Evolutionary conservation across 2,888 invertebrate genomes (phyloP), one percentile per base, ranked within the genome.

Genomic region (Trissoscelio sp.): DNA sequence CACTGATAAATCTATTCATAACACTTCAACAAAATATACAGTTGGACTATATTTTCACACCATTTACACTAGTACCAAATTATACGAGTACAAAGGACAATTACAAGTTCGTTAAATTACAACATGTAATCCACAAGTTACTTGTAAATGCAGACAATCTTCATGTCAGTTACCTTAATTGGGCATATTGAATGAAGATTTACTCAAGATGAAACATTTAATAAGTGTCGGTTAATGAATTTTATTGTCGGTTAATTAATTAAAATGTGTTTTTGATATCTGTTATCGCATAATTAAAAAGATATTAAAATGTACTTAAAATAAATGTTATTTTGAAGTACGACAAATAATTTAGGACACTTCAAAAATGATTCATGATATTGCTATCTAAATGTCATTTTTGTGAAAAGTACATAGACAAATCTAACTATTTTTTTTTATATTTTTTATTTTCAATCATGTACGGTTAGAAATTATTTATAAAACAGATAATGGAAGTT

Each of bases 11-110:
- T 69, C 79, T 79, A 79, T 79, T 79, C 79, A 73, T 73, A 73
- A 79, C 73, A 79, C 79, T 79, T 79, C 79, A 79, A 73, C 79
- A 73, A 79, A 79, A 79, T 74, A 79, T 79, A 79, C 79, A 73
- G 28, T 67, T 67, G 60, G 42, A 69, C 69, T 74, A 57, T 57
- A 37, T 44, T 73, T 62, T 58, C 67, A 79, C 67, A 79, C 67
- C 44, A 55, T 79, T 60, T 67, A 73, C 60, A 67, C 67, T 73
- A 79, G 39, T 72, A 53, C 53, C 70, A 79, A 67, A 67, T 60
- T 55, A 57, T 12, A 66, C 39, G 34, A 44, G 28, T 66, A 73
- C 67, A 67, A 24, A 55, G 72, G 60, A 79, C 48, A 72, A 60
- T 64, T 66, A 79, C 72, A 60, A 66, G 44, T 58, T 60, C 18